These are phyloP conservation scores for Agriopis marginaria DNA, from an alignment of 2,888 invertebrate species.

Conservation along the genomic window DNA sequence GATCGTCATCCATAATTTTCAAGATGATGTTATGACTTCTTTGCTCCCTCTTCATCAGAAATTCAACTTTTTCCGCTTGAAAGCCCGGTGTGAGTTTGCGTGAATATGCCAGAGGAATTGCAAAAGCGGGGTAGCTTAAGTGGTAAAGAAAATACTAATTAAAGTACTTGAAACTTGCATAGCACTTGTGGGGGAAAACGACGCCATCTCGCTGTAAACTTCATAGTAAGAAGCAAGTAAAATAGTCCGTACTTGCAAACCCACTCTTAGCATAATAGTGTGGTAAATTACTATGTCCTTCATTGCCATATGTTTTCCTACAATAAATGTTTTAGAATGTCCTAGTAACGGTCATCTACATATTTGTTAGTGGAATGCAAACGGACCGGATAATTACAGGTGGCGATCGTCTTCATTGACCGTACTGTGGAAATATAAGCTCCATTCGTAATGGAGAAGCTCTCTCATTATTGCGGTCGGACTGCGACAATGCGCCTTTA, in stretches of 20 bases:
- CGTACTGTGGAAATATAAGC: conserved; percentile 69
- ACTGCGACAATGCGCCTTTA: conserved; percentile 60
- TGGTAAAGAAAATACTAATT: no score
- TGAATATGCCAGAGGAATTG: no score
- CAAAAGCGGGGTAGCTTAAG: no score
- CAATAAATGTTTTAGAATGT: not conserved
- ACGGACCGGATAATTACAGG: conserved; percentile 81
- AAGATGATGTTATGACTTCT: no score
- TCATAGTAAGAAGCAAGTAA: not conserved
- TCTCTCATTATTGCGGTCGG: conserved; percentile 76
- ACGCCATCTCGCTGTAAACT: not conserved
- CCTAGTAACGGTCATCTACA: conserved; percentile 50
- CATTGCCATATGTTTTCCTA: not conserved
- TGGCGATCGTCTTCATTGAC: conserved; percentile 70
- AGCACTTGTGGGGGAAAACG: no score
- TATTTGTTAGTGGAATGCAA: conserved; percentile 58
- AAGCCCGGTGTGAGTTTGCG: no score
- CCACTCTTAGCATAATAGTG: no score
- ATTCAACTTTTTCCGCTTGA: no score
- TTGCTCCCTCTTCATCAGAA: no score
- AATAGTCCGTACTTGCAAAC: not conserved
- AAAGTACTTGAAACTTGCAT: not conserved
- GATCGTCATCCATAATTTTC: no score
- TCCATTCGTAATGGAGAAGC: conserved; percentile 71
- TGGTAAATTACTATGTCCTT: no score